These are phyloP conservation scores for Tretioscincus oriximinensis DNA, from an alignment of 2,113 vertebrate species.

Conservation along the genomic window DNA sequence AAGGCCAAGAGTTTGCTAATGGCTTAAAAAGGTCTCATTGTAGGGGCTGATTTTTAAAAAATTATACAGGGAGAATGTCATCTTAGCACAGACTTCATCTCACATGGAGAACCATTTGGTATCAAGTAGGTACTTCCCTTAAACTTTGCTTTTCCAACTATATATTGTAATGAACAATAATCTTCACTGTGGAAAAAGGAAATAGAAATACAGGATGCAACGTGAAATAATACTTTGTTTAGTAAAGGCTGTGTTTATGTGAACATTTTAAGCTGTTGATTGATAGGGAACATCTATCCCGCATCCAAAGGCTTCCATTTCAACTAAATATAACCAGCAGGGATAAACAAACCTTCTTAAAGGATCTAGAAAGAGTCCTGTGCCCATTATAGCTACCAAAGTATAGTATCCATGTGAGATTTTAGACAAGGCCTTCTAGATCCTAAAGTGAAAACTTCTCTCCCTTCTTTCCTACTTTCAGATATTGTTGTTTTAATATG, in stretches of 20 bases:
- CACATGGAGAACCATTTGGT: slow-evolving; percentile 21
- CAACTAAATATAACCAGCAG: not conserved
- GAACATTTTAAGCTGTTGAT: not conserved
- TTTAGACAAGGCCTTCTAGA: too few species aligned
- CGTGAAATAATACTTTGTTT: not conserved
- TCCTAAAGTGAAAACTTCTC: too few species aligned
- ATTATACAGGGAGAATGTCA: not conserved
- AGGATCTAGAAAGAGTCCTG: not conserved
- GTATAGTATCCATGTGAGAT: not conserved
- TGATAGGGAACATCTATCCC: not conserved
- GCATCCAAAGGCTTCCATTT: too few species aligned
- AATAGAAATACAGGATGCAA: not conserved
- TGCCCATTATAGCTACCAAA: not conserved
- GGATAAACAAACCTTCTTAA: not conserved
- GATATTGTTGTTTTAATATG: too few species aligned
- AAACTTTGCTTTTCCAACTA: not conserved
- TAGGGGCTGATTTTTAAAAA: slow-evolving; percentile 6
- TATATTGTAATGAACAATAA: not conserved
- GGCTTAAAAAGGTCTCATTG: slow-evolving; percentile 12
- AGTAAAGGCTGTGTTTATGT: not conserved
- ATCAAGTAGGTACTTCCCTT: slow-evolving; percentile 23
- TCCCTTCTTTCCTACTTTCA: too few species aligned
- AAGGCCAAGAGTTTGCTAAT: not conserved
- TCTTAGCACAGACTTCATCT: slow-evolving; percentile 1
- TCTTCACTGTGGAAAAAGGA: not conserved